Percentiles rank a stretch among this genome's conserved stretches.
Evolutionary conservation across 2,113 vertebrate genomes (phyloP).

Genomic region (Platycercus adscitus): DNA sequence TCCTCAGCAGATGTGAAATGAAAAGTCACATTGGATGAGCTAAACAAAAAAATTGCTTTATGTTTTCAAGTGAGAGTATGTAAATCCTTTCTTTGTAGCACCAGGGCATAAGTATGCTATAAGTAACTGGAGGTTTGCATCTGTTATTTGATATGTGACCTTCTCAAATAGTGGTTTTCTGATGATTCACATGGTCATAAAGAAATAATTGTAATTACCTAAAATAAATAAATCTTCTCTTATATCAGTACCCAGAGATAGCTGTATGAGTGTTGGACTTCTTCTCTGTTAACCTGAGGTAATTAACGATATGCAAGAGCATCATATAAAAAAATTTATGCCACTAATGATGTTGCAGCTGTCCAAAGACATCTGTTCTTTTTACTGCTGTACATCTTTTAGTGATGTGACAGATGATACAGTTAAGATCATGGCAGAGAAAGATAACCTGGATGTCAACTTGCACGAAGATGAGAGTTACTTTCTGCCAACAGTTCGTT

Average conservation of each 20-base stretch:
- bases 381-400: neutral
- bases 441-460: neutral
- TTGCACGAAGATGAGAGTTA: neutral
- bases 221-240: neutral
- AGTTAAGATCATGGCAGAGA: neutral
- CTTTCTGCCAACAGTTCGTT: neutral
- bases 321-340: neutral
- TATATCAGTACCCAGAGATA: neutral
- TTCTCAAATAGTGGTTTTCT: neutral
- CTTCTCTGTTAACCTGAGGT: neutral
- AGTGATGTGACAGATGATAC: neutral
- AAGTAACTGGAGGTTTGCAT: neutral
- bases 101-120: neutral
- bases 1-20: neutral
- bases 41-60: neutral
- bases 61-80: neutral
- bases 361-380: slow-evolving; percentile 12
- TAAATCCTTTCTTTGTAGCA: neutral
- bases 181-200: neutral
- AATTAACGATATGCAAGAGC: neutral
- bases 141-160: neutral
- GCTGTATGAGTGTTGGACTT: neutral
- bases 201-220: neutral
- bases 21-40: neutral
- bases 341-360: neutral